Conservation (phyloP, 1,140 invertebrate species). For the Octopus sinensis region DNA sequence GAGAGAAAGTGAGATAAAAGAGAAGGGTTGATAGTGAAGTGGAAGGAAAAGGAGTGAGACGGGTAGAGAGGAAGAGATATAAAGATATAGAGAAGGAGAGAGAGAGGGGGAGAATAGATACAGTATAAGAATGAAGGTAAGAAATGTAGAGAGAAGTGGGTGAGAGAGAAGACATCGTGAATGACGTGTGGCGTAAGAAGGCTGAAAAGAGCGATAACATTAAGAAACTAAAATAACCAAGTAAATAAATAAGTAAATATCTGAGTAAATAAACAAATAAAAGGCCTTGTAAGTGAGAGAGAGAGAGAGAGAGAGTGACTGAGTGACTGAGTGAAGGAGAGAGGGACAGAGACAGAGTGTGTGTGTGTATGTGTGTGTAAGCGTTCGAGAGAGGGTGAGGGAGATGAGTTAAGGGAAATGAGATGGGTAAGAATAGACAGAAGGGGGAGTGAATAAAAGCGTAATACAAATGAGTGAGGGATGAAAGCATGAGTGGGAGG, state of each 20-base stretch:
- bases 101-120: neutral
- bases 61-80: neutral
- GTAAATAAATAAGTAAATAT: too few relatives aligned
- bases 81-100: neutral
- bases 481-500: neutral
- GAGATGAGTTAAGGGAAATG: neutral
- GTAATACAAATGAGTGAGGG: neutral
- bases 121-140: too few relatives aligned
- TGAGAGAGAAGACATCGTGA: too few relatives aligned
- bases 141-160: too few relatives aligned
- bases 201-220: too few relatives aligned
- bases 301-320: neutral
- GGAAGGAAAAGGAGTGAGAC: neutral
- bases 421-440: neutral
- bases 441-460: neutral
- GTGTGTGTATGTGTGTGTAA: neutral
- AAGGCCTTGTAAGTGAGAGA: neutral
- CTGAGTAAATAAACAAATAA: too few relatives aligned
- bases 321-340: neutral
- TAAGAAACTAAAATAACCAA: too few relatives aligned
- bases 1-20: neutral
- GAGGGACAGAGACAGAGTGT: neutral
- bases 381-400: neutral
- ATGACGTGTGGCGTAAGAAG: too few relatives aligned
- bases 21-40: neutral